phyloP scores from a whole-genome alignment of 2,113 vertebrate genomes.

The Lepus europaeus region DNA sequence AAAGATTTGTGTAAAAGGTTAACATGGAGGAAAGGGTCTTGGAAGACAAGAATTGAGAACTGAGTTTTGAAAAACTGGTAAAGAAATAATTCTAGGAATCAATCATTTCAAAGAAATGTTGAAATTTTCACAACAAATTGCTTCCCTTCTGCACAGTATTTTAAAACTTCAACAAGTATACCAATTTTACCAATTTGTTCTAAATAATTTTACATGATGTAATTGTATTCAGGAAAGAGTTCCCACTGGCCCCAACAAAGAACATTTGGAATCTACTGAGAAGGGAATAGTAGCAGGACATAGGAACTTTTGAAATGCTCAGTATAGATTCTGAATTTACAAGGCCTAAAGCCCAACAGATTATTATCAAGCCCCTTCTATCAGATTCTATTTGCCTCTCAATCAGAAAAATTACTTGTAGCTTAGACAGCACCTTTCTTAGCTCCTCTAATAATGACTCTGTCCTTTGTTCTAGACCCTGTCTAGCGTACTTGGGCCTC shows the following conservation, averaged over 20 bases:
- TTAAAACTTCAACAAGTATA: neutral
- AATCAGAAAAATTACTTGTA: too few species aligned
- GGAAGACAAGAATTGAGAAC: neutral
- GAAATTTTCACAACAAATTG: neutral
- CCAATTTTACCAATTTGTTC: neutral
- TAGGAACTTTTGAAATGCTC: neutral
- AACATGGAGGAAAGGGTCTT: neutral
- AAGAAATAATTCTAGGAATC: neutral
- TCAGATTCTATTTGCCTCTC: too few species aligned
- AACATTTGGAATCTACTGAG: neutral
- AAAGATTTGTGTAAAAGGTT: neutral
- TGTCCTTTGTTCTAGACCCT: too few species aligned
- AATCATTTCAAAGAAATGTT: neutral
- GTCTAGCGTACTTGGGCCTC: too few species aligned
- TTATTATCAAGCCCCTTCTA: too few species aligned
- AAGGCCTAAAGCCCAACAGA: too few species aligned
- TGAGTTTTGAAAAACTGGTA: neutral
- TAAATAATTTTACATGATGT: slow-evolving; percentile 47
- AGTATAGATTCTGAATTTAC: slow-evolving; percentile 14
- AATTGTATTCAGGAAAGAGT: slow-evolving; percentile 14
- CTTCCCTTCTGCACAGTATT: neutral
- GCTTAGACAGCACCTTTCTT: too few species aligned
- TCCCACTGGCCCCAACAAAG: neutral
- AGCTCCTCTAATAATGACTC: too few species aligned
- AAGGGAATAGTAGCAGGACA: slow-evolving; percentile 14